phyloP scores from a whole-genome alignment of 2,113 vertebrate genomes.

The Sorex araneus region DNA sequence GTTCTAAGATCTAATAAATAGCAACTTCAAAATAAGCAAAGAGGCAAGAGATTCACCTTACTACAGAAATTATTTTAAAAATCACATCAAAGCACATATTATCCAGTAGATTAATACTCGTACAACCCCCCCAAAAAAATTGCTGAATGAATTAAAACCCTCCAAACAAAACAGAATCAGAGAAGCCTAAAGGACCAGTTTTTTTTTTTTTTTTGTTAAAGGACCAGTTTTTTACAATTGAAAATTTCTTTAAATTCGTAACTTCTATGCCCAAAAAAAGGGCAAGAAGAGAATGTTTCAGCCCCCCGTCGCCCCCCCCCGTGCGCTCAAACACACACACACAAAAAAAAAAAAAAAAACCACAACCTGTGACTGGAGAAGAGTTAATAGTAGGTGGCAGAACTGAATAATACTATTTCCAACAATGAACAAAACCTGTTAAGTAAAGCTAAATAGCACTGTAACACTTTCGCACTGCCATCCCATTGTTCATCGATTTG shows the following conservation, averaged over 20 bases:
- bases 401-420: neutral
- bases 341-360: too few relatives aligned
- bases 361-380: neutral
- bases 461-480: too few relatives aligned
- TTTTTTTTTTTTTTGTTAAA: too few relatives aligned
- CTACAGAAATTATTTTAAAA: neutral
- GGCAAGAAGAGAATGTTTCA: neutral
- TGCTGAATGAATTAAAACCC: neutral
- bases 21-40: slow-evolving; percentile 32
- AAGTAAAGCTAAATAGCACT: slow-evolving; percentile 29
- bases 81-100: neutral
- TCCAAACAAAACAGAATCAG: neutral
- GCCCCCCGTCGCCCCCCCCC: too few relatives aligned
- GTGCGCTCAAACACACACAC: too few relatives aligned
- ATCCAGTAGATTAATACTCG: neutral
- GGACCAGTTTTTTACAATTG: neutral
- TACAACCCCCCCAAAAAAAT: neutral
- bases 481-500: too few relatives aligned
- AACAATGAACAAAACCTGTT: slow-evolving; percentile 6
- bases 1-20: neutral
- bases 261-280: slow-evolving; percentile 44
- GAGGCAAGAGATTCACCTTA: neutral
- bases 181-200: neutral
- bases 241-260: neutral
- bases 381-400: neutral